A percentile compares a stretch with the other conserved stretches of the same genome.
phyloP scores from a whole-genome alignment of 1,140 invertebrate species.

The Scaptomyza montana region DNA sequence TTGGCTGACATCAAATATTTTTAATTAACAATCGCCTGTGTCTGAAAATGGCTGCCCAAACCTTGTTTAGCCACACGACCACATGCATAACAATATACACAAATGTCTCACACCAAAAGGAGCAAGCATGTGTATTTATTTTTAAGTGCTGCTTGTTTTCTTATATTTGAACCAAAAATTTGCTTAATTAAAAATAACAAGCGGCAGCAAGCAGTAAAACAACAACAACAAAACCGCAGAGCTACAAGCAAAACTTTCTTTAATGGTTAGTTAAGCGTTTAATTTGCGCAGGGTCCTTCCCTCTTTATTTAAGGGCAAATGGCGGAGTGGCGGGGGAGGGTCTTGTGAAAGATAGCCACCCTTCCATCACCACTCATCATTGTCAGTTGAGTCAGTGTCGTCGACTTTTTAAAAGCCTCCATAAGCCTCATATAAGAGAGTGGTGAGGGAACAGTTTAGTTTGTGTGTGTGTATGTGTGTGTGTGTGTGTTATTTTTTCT shows the following conservation, averaged over 20 bases:
- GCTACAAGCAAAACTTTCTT: constrained; percentile 78
- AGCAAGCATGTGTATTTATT: constrained; percentile 20
- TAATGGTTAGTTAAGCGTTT: constrained; percentile 81
- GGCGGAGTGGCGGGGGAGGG: too few species aligned
- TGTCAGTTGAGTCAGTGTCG: constrained; percentile 30
- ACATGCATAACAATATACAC: constrained; percentile 10
- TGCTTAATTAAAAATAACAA: constrained; percentile 82
- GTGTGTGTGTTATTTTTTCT: neutral
- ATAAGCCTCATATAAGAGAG: constrained; percentile 22
- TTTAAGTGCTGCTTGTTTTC: constrained; percentile 58
- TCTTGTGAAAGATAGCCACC: too few species aligned
- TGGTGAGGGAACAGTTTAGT: neutral
- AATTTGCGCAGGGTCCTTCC: constrained; percentile 55
- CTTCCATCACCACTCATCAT: constrained; percentile 16
- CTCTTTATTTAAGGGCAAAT: neutral
- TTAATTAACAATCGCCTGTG: constrained; percentile 71
- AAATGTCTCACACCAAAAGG: neutral
- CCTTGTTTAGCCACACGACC: constrained; percentile 45
- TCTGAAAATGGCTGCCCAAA: constrained; percentile 22
- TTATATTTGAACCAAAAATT: constrained; percentile 74
- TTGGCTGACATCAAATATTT: constrained; percentile 62
- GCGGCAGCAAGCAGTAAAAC: constrained; percentile 23
- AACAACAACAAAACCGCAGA: constrained; percentile 59
- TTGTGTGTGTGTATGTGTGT: neutral
- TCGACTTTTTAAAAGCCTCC: constrained; percentile 47